phyloP scores from a whole-genome alignment of 2,113 vertebrate genomes.

The Addax nasomaculatus region DNA sequence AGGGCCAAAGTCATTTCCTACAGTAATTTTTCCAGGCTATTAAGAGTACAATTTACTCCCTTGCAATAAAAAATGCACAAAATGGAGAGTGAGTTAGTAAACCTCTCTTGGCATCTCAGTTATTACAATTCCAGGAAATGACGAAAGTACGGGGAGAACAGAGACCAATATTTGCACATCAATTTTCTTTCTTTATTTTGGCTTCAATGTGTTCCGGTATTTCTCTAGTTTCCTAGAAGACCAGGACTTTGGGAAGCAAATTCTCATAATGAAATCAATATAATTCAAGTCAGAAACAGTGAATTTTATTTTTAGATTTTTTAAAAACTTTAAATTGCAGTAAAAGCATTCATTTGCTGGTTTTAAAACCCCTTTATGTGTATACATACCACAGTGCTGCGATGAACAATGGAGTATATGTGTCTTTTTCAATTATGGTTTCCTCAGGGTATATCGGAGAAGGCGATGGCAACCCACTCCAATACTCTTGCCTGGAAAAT shows the following conservation, averaged over 20 bases:
- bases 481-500: no score
- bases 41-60: neutral
- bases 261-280: neutral
- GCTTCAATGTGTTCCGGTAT: neutral
- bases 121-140: conserved; percentile 25
- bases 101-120: neutral
- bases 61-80: neutral
- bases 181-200: conserved; percentile 6
- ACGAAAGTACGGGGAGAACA: neutral
- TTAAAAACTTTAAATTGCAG: neutral
- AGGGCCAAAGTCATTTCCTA: conserved; percentile 54
- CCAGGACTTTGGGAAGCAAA: neutral
- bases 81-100: neutral
- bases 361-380: neutral
- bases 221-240: conserved; percentile 22
- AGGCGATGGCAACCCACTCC: no score
- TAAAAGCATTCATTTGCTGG: neutral
- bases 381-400: neutral
- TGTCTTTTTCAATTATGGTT: neutral
- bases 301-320: neutral
- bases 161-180: neutral
- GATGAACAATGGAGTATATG: neutral
- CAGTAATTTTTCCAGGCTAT: conserved; percentile 30
- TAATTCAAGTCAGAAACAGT: neutral
- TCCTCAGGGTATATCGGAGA: neutral